Evolutionary conservation across 1,140 invertebrate species (phyloP), one percentile per base, ranked within the genome.

Genomic region (Helicorthomorpha holstii): DNA sequence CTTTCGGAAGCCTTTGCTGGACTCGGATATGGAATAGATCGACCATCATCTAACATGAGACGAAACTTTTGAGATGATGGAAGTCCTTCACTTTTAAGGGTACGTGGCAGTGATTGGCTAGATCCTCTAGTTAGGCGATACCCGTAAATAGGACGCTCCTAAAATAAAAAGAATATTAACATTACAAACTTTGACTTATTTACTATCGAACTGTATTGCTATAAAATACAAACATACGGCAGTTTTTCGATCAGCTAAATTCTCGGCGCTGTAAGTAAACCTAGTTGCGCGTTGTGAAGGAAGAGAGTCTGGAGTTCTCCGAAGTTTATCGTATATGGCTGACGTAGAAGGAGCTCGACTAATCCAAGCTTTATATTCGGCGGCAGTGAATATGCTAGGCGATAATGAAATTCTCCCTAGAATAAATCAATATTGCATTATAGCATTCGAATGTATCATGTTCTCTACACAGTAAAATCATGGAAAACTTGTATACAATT

Each of bases 331-430:
- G 65, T 91, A 91, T 57, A 93, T 82, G 44, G 89, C 89, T 54
- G 84, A 88, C 25, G 88, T 91, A 42, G 86, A 91, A 7, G 89
- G 88, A 1, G 88, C 87, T 45, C 89, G 73, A 52, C 82, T 81
- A 58, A 92, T 62, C 87, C 87, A 92, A 44, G 85, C 81, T 52
- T 84, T 76, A 61, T 91, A 92, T 64, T 93, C 88, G 65, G 89
- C 85, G 58, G 85, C 83, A 57, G 85, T 86, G 69, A 89, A 89
- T 63, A 90, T 82, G 69, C 78, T 78, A 29, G 79, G 74, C 57
- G 79, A 78, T 56, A 76, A 79, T 29, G 75, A 75, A 63, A 79
- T 72, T 12, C 44, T 34, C 29, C 29, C n/a, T n/a, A n/a, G n/a
- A n/a, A n/a, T n/a, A n/a, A n/a, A n/a, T n/a, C n/a, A n/a, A n/a